These are phyloP conservation scores for Aricia agestis DNA, from an alignment of 1,140 invertebrate genomes.

Conservation along the genomic window DNA sequence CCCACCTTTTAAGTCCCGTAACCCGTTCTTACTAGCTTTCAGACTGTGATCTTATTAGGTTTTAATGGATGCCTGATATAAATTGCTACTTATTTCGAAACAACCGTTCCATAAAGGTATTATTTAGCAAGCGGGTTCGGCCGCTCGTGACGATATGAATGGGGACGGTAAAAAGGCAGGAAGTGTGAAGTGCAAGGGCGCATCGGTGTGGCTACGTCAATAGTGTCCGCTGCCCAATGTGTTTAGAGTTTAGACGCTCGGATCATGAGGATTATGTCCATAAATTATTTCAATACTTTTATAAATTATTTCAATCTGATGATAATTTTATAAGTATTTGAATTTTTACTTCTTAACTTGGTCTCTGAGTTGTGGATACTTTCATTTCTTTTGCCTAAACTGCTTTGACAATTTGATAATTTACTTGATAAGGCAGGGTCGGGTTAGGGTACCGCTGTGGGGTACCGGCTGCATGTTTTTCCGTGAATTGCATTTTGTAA, in stretches of 20 bases:
- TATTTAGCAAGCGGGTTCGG: conserved; percentile 37
- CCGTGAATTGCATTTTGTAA: neutral
- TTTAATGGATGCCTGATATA: neutral
- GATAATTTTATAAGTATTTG: neutral
- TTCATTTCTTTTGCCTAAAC: too few relatives aligned
- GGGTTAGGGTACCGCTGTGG: too few relatives aligned
- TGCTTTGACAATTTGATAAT: too few relatives aligned
- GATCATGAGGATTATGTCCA: neutral
- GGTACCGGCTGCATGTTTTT: neutral
- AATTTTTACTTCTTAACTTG: too few relatives aligned
- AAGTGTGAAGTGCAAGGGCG: conserved; percentile 58
- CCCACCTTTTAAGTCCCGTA: neutral
- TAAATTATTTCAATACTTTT: neutral
- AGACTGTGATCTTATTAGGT: neutral
- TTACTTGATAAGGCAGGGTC: too few relatives aligned
- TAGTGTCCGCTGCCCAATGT: conserved; percentile 18
- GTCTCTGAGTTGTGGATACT: too few relatives aligned
- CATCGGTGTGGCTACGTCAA: conserved; percentile 2
- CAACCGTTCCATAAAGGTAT: conserved; percentile 4
- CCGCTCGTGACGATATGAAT: conserved; percentile 50
- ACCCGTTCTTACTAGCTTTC: neutral
- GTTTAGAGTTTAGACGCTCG: conserved; percentile 6
- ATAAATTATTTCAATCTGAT: neutral
- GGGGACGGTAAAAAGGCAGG: conserved; percentile 55
- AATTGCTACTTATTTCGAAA: neutral